Conservation (phyloP, 2,888 invertebrate genomes). For the Proisotoma minuta region DNA sequence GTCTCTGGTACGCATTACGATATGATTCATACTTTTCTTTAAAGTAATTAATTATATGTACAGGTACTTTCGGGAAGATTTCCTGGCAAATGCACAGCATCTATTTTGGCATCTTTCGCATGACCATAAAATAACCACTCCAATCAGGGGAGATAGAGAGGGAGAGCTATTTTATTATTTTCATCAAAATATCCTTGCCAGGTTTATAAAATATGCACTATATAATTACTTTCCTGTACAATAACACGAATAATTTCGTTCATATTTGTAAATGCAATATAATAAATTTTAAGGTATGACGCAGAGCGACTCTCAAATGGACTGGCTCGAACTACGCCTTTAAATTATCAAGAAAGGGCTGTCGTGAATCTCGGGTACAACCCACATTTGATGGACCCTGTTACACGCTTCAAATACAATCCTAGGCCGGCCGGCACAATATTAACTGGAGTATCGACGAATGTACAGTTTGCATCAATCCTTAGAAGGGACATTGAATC, state of each 20-base stretch:
- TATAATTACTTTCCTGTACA: not conserved
- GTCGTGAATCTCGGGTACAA: not conserved
- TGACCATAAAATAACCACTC: not conserved
- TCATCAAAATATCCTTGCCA: conserved; percentile 7
- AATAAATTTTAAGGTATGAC: not conserved
- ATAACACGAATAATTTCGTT: not conserved
- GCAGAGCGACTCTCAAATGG: conserved; percentile 3
- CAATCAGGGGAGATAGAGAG: not conserved
- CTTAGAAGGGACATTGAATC: too few species aligned
- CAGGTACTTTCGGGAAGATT: not conserved
- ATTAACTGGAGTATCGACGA: too few species aligned
- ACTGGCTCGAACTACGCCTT: not conserved
- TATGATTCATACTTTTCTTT: too few species aligned
- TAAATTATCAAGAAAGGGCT: conserved; percentile 7
- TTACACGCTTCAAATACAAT: not conserved
- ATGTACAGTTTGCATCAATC: too few species aligned
- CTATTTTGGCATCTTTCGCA: not conserved
- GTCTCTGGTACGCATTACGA: too few species aligned
- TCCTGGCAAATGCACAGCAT: not conserved
- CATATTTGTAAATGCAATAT: not conserved
- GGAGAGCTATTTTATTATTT: conserved; percentile 17
- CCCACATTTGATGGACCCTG: conserved; percentile 7
- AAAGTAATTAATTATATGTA: too few species aligned
- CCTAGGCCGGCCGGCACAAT: not conserved
- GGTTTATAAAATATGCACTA: not conserved